Evolutionary conservation across 2,797 vertebrate species (phyloP).

Genomic region (Sebastes taczanowskii): DNA sequence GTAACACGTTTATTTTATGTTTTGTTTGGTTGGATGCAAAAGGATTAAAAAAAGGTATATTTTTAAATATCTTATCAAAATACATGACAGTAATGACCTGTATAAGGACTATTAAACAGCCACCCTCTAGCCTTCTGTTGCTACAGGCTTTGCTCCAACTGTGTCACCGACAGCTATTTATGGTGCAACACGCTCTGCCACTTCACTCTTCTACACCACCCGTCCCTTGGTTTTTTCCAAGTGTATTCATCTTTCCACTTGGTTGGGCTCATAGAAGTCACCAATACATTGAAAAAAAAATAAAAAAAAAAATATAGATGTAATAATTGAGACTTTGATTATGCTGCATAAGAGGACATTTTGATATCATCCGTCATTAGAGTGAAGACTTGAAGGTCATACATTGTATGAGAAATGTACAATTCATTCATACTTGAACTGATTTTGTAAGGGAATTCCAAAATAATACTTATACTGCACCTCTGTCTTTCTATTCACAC

Average conservation of each 20-base stretch:
- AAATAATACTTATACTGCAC: not conserved
- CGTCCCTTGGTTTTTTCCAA: not conserved
- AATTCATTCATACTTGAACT: not conserved
- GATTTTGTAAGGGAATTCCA: not conserved
- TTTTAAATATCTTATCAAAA: not conserved
- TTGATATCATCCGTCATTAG: not conserved
- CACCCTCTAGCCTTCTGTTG: not conserved
- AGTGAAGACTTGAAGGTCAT: not conserved
- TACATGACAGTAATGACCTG: not conserved
- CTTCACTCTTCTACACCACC: not conserved
- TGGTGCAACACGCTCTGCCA: not conserved
- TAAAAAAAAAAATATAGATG: not conserved
- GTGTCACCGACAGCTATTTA: slow-evolving; percentile 9
- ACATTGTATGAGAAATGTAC: not conserved
- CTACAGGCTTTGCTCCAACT: slow-evolving; percentile 1
- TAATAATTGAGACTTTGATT: not conserved
- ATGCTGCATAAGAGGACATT: not conserved
- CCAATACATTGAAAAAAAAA: not conserved
- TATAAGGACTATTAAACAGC: not conserved
- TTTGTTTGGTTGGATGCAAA: not conserved
- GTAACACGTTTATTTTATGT: not conserved
- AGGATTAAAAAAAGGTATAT: not conserved
- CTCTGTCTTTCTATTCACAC: not conserved
- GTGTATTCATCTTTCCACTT: not conserved
- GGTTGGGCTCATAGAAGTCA: not conserved